A percentile compares a stretch with the other conserved stretches of the same genome.
These are phyloP conservation scores for Condylura cristata DNA, from an alignment of 2,113 vertebrate genomes.

Conservation along the genomic window DNA sequence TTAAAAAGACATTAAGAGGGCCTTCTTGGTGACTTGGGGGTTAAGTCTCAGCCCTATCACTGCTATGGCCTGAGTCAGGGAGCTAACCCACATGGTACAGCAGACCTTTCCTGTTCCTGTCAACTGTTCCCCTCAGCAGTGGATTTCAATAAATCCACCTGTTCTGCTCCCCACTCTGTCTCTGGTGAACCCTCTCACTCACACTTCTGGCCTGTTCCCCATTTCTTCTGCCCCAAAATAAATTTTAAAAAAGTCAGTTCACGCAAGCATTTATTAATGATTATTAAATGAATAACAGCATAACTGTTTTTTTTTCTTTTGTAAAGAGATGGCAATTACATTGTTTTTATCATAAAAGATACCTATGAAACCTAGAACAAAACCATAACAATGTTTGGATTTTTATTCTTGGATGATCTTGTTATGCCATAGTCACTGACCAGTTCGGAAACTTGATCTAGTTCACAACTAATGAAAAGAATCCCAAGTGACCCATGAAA, in stretches of 20 bases:
- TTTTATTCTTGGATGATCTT: background rate
- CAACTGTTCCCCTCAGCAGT: too few relatives aligned
- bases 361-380: background rate
- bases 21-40: too few relatives aligned
- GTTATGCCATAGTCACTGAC: background rate
- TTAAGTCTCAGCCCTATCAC: too few relatives aligned
- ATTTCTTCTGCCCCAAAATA: too few relatives aligned
- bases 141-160: too few relatives aligned
- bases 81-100: too few relatives aligned
- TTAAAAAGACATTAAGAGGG: background rate
- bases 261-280: background rate
- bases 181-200: too few relatives aligned
- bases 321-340: background rate
- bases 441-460: conserved; percentile 30
- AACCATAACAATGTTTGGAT: background rate
- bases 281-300: background rate
- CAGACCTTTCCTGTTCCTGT: too few relatives aligned
- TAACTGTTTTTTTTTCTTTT: background rate
- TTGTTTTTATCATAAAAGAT: background rate
- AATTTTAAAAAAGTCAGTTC: background rate
- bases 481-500: conserved; percentile 10
- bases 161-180: too few relatives aligned
- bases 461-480: background rate
- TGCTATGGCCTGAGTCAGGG: too few relatives aligned
- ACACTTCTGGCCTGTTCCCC: too few relatives aligned